Evolutionary conservation across 1,140 invertebrate species (phyloP).

Genomic region (Trissolcus basalis): DNA sequence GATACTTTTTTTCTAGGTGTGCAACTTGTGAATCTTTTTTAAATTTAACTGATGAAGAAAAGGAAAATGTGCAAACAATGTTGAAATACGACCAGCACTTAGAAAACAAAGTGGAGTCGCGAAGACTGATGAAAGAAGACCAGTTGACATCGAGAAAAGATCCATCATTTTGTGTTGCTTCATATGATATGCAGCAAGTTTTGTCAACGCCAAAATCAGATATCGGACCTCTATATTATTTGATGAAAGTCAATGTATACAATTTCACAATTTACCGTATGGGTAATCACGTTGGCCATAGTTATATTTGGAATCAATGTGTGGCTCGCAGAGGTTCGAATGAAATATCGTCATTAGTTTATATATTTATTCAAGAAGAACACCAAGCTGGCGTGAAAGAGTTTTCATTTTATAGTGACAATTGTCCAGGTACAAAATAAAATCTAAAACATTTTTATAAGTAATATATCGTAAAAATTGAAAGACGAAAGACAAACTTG

Average conservation of each 20-base stretch:
- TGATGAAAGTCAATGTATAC: neutral
- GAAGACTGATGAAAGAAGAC: constrained; percentile 3
- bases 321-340: neutral
- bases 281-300: neutral
- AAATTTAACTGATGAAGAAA: constrained; percentile 1
- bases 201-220: constrained; percentile 2
- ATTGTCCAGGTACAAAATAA: constrained; percentile 5
- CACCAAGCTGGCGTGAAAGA: neutral
- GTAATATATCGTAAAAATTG: too few species aligned
- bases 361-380: constrained; percentile 1
- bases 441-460: neutral
- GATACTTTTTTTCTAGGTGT: neutral
- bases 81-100: neutral
- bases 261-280: constrained; percentile 10
- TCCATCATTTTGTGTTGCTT: neutral
- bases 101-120: neutral
- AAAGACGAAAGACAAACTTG: too few species aligned
- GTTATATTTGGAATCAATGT: neutral
- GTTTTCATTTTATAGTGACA: constrained; percentile 1
- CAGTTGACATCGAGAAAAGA: neutral
- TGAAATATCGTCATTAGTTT: neutral
- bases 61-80: neutral
- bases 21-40: neutral
- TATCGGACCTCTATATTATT: constrained; percentile 2
- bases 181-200: constrained; percentile 9